Evolutionary conservation across 1,140 invertebrate species (phyloP), one percentile per base, ranked within the genome.

Genomic region (Hesperophylax magnus): DNA sequence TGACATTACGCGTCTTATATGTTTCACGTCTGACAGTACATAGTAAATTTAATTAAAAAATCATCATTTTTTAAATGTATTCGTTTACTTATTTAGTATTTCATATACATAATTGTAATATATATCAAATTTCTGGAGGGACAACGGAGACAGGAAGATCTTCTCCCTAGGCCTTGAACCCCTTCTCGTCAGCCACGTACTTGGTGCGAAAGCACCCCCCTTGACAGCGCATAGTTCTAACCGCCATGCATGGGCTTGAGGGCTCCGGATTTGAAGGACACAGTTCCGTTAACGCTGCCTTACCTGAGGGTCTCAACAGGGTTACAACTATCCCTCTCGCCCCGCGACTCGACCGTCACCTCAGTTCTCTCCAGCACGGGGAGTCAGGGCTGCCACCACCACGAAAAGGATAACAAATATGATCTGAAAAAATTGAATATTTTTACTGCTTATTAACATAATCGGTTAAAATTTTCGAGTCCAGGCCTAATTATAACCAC

Each of bases 71-170:
- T n/a, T n/a, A n/a, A n/a, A n/a, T n/a, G n/a, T n/a, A n/a, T n/a
- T n/a, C n/a, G n/a, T n/a, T n/a, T n/a, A n/a, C n/a, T 31, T 31
- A 3, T 31, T 31, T 7, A 31, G 31, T 31, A 31, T 39, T 39
- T 39, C 11, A 14, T 11, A 1, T 47, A 14, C 1, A 1, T 47
- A 47, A 11, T 14, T 47, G 9, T 1, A 47, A 47, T 0, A 14
- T 8, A 8, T 47, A 14, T 47, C 39, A 47, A 11, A 14, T 14
- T 11, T 1, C 31, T 80, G 72, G 81, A 17, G 82, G 79, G 24
- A 80, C 79, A 47, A 83, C 82, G 24, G 78, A 78, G 18, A 80
- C 78, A 9, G 88, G 88, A 15, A 89, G 82, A 83, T 87, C 86
- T 11, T 85, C 86, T 24, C 88, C 85, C 18, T 79, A 58, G 27